phyloP scores from a whole-genome alignment of 53 echinoderm and acorn worm genomes.

The Holothuria scabra region DNA sequence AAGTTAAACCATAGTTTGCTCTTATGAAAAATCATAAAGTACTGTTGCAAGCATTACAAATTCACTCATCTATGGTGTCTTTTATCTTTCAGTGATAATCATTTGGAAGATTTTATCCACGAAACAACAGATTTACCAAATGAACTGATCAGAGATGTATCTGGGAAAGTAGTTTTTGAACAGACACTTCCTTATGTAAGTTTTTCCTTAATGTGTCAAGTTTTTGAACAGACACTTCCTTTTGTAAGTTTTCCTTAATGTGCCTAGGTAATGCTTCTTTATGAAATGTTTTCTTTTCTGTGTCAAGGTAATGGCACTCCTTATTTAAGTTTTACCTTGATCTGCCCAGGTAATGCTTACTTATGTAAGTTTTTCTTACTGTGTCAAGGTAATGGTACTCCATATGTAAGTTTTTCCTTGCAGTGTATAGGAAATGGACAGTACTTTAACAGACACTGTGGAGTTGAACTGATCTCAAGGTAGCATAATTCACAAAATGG shows the following conservation, averaged over 20 bases:
- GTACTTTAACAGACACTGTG: too few species aligned
- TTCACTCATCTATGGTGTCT: too few species aligned
- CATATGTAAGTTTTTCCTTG: conserved; percentile 60
- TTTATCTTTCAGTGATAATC: conserved; percentile 59
- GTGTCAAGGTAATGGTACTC: too few species aligned
- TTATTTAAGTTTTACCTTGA: conserved; percentile 56
- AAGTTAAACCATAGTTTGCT: too few species aligned
- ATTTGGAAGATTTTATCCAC: conserved; percentile 69
- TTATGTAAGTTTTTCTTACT: conserved; percentile 56
- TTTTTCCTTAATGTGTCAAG: neutral
- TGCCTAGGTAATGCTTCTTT: conserved; percentile 37
- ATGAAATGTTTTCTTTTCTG: conserved; percentile 48
- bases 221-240: conserved; percentile 64
- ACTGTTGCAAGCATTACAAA: too few species aligned
- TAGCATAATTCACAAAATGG: too few species aligned
- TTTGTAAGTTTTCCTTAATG: conserved; percentile 56
- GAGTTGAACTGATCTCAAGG: too few species aligned
- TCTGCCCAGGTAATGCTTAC: conserved; percentile 27
- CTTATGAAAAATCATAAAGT: too few species aligned
- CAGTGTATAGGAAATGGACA: too few species aligned
- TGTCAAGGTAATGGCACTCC: too few species aligned
- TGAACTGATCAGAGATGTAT: conserved; percentile 52
- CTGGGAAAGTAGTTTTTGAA: conserved; percentile 46
- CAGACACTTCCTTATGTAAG: conserved; percentile 72
- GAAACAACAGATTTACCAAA: conserved; percentile 67